These are phyloP conservation scores for Actias luna DNA, from an alignment of 2,888 invertebrate genomes.

Conservation along the genomic window DNA sequence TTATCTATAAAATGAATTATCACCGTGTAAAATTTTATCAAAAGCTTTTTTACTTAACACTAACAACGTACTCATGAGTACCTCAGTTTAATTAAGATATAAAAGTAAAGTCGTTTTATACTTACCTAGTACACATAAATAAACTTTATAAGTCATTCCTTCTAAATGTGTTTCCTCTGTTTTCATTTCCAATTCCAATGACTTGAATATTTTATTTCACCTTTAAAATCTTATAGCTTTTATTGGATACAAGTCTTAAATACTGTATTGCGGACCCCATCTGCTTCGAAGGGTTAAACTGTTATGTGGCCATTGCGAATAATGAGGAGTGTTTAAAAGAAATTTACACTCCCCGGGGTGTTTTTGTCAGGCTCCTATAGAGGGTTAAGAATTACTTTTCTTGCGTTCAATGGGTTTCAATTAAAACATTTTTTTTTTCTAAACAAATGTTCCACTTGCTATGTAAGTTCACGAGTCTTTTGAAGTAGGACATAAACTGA, in stretches of 20 bases:
- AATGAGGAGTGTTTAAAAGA: conserved; percentile 74
- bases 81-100: too few relatives aligned
- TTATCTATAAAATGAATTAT: too few relatives aligned
- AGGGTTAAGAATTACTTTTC: conserved; percentile 49
- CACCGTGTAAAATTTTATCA: too few relatives aligned
- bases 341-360: conserved; percentile 63
- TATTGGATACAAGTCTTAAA: conserved; percentile 27
- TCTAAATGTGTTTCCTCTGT: not conserved
- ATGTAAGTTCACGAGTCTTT: not conserved
- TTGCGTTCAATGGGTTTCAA: conserved; percentile 37
- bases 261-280: conserved; percentile 56
- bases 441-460: not conserved
- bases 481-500: not conserved
- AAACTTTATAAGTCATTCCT: not conserved
- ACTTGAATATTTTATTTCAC: not conserved
- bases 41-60: too few relatives aligned
- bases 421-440: conserved; percentile 14
- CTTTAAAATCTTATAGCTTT: conserved; percentile 22
- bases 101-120: not conserved
- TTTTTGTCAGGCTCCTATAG: conserved; percentile 35
- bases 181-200: not conserved
- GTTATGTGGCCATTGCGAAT: conserved; percentile 74
- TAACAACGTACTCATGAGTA: too few relatives aligned
- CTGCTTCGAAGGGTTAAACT: conserved; percentile 73
- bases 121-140: not conserved